Base-by-base conservation (phyloP, 2,113 vertebrate species). In the Mastomys coucha region DNA sequence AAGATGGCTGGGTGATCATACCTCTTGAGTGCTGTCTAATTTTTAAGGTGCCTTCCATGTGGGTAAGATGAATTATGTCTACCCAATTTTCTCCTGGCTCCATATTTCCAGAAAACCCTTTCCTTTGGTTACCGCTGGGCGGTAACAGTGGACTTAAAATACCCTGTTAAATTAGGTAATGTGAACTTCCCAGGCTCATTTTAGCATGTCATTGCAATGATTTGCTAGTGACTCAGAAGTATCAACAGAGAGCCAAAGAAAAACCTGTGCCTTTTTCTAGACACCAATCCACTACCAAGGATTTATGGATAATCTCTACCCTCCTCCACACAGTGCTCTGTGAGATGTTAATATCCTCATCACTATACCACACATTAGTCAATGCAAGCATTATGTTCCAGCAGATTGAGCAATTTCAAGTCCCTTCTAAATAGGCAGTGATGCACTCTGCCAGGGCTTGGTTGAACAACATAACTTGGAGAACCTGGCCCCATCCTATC, bases 101-200 rank as follows among this genome's bases (percentile, higher is more conserved):
- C n/a, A n/a, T n/a, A n/a, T n/a, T n/a, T n/a, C n/a, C n/a, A n/a
- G n/a, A n/a, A n/a, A n/a, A n/a, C n/a, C n/a, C n/a, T n/a, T n/a
- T n/a, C n/a, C n/a, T n/a, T n/a, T n/a, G n/a, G n/a, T n/a, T n/a
- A n/a, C n/a, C n/a, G n/a, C n/a, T n/a, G n/a, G n/a, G n/a, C n/a
- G n/a, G n/a, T n/a, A n/a, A n/a, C n/a, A n/a, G 60, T 36, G 33
- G 81, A 86, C 53, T 93, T 28, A 95, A 94, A 91, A 81, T 89
- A 76, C 76, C 75, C 65, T 19, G 1, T 60, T 60, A 81, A 58
- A 11, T 70, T 20, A 91, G 39, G 87, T 67, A 75, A 73, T 85
- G 39, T 84, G 39, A 56, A 82, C 45, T 73, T 13, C 39, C 49
- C 20, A 42, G 42, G 31, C 5, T 49, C n/a, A 53, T 77, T 58